Percentiles rank a stretch among this genome's conserved stretches.
Conservation (phyloP, 1,140 invertebrate genomes). For the Temnothorax nylanderi region DNA sequence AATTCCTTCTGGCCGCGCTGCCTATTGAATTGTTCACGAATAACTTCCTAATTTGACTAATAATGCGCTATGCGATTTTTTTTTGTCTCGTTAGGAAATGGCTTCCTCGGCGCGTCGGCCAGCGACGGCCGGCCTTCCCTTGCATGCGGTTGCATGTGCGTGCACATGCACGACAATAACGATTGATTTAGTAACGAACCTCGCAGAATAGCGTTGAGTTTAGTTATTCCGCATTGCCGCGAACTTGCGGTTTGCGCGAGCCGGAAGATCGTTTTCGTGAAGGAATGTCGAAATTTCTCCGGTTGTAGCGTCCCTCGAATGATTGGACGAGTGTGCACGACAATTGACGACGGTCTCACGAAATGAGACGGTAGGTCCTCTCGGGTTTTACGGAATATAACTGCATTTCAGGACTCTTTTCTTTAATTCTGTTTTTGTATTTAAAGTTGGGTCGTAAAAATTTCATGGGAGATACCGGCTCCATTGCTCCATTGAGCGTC, state of each 20-base stretch:
- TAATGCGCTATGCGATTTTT: conserved; percentile 33
- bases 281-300: conserved; percentile 28
- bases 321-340: neutral
- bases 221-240: conserved; percentile 4
- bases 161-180: conserved; percentile 12
- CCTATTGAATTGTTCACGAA: conserved; percentile 33
- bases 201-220: conserved; percentile 27
- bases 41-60: conserved; percentile 58
- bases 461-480: neutral
- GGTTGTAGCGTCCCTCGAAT: neutral
- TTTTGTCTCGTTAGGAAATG: conserved; percentile 39
- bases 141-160: conserved; percentile 50
- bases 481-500: neutral
- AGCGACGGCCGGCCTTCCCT: neutral
- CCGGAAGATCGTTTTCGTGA: neutral
- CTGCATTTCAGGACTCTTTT: neutral
- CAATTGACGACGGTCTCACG: neutral
- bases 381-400: neutral
- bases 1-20: neutral
- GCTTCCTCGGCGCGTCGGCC: neutral
- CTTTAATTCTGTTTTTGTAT: neutral
- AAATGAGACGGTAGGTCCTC: neutral
- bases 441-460: neutral
- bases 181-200: conserved; percentile 40
- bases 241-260: neutral